These are phyloP conservation scores for Tricholaema leucomelas DNA, from an alignment of 2,113 vertebrate species.

Conservation along the genomic window DNA sequence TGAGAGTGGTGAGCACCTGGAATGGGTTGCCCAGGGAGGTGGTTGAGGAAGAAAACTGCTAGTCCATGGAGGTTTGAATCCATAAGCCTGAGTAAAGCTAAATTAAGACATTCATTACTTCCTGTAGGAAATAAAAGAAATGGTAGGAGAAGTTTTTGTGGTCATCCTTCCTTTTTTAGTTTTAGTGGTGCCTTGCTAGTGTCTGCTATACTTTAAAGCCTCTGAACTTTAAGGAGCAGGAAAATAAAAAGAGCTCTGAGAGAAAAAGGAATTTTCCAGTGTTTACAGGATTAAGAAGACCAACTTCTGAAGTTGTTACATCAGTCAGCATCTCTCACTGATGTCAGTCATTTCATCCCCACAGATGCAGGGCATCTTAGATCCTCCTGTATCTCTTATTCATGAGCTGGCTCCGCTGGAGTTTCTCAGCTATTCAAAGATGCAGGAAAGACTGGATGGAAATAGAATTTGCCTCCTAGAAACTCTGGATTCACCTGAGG, in stretches of 20 bases:
- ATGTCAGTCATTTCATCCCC: constrained; percentile 17
- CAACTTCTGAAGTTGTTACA: not conserved
- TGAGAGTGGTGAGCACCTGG: too few species aligned
- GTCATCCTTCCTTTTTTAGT: not conserved
- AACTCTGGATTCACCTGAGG: not conserved
- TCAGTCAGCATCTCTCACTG: not conserved
- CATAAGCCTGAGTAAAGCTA: not conserved
- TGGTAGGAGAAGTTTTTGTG: not conserved
- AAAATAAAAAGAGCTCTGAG: not conserved
- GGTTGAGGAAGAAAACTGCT: not conserved
- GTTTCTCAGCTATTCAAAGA: constrained; percentile 8
- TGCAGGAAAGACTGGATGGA: not conserved
- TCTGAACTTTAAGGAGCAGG: not conserved
- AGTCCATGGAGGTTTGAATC: not conserved
- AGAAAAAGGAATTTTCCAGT: not conserved
- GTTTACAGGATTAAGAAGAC: not conserved
- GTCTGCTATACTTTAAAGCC: not conserved
- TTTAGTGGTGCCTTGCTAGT: not conserved
- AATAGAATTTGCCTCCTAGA: not conserved
- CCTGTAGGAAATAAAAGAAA: not conserved
- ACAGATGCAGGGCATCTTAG: not conserved
- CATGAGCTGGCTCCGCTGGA: not conserved
- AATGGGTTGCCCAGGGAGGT: too few species aligned
- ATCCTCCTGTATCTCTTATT: not conserved
- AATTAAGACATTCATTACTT: not conserved